Conservation (phyloP, 1,140 invertebrate species). For the Euborellia annulipes region DNA sequence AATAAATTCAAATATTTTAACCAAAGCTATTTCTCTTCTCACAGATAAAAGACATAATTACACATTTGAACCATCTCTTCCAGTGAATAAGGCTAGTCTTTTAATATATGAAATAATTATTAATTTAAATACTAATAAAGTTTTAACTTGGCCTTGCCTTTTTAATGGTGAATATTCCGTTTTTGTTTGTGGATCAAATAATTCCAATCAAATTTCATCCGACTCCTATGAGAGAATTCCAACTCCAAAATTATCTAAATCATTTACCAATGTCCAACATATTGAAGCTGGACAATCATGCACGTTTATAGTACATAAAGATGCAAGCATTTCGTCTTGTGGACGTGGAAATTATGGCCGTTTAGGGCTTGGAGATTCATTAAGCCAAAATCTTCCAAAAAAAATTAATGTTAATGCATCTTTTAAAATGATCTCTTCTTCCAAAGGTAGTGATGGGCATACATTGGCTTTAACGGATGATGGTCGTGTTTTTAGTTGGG, state of each 20-base stretch:
- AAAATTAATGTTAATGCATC: slow-evolving; percentile 30
- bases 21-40: slow-evolving; percentile 3
- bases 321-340: slow-evolving; percentile 40
- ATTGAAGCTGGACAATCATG: slow-evolving; percentile 51
- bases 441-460: slow-evolving; percentile 44
- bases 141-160: background rate
- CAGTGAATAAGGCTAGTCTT: slow-evolving; percentile 6
- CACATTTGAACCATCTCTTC: background rate
- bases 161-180: background rate
- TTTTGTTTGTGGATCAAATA: background rate
- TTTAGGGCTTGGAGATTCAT: slow-evolving; percentile 37
- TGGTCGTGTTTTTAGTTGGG: slow-evolving; percentile 44
- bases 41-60: slow-evolving; percentile 1
- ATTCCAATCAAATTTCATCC: background rate
- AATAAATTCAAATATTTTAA: background rate
- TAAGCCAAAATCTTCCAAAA: slow-evolving; percentile 35
- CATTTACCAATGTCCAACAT: slow-evolving; percentile 21
- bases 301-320: slow-evolving; percentile 42
- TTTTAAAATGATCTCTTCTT: slow-evolving; percentile 33
- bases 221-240: background rate
- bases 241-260: background rate
- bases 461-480: slow-evolving; percentile 39
- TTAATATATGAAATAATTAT: background rate
- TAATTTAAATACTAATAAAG: background rate
- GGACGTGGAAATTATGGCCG: slow-evolving; percentile 42